These are phyloP conservation scores for Natrix natrix DNA, from an alignment of 2,797 vertebrate genomes.

Conservation along the genomic window DNA sequence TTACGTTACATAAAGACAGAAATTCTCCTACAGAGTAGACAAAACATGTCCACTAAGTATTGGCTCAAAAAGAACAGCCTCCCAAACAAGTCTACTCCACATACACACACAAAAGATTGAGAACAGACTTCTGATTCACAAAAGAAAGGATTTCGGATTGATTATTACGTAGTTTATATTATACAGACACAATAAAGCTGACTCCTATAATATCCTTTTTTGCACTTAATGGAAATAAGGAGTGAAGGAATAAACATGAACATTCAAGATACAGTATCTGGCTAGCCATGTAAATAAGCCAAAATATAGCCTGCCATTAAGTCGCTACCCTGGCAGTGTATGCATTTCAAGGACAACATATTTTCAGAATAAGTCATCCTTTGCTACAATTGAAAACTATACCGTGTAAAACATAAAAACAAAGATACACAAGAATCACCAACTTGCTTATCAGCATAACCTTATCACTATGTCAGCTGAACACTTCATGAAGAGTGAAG, in stretches of 20 bases:
- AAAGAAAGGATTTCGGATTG: background rate
- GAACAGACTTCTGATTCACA: background rate
- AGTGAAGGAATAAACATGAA: background rate
- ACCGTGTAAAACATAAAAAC: slow-evolving; percentile 5
- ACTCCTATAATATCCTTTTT: background rate
- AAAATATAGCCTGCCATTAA: background rate
- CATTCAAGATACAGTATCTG: too few species aligned
- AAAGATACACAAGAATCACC: slow-evolving; percentile 6
- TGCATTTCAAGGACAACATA: background rate
- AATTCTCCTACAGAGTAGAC: background rate
- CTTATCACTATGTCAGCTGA: slow-evolving; percentile 2
- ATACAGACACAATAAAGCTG: background rate
- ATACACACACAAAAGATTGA: background rate
- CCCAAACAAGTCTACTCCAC: background rate
- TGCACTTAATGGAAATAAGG: background rate
- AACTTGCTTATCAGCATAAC: slow-evolving; percentile 5
- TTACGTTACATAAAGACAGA: background rate
- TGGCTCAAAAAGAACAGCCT: background rate
- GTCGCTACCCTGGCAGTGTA: background rate
- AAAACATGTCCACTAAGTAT: background rate
- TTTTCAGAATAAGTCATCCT: background rate
- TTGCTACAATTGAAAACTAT: background rate
- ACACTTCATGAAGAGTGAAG: slow-evolving; percentile 9
- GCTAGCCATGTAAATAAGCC: background rate
- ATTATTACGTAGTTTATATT: background rate